Evolutionary conservation across 2,888 invertebrate species (phyloP), one percentile per base, ranked within the genome.

Genomic region (Hipparchia sbordonii): DNA sequence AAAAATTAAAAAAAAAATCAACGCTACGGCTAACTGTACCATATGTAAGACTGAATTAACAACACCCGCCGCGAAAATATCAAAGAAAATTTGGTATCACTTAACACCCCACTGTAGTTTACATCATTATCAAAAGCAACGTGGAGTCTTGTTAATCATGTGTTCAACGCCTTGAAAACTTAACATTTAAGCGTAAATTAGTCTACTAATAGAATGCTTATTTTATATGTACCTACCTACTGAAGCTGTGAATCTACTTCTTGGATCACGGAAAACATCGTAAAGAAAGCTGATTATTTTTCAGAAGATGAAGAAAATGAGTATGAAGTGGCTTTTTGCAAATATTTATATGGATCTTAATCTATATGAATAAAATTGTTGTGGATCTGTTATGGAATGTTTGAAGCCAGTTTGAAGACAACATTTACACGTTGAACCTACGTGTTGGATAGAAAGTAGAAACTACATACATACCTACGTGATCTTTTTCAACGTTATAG

Each of bases 61-160:
- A 39, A 39, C 39, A 39, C 3, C 39, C 10, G 33, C 46, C 33
- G 7, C 51, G 6, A 59, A 67, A 48, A 67, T 67, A 67, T 51
- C 7, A 68, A 68, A 59, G 60, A 60, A 68, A 68, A 51, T 33
- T 12, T 8, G 0, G 8, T 10, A 48, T 46, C 68, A 48, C 68
- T 59, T 60, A 48, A 59, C 67, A 59, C 45, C 33, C 23, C 59
- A 60, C 68, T 12, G 48, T 48, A 57, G 45, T 81, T 77, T 78
- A 79, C 81, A 80, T 79, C 77, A 78, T 77, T 75, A 72, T 67
- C 68, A 68, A 61, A 56, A 63, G 56, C 48, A 33, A n/a, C 45
- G 61, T 57, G 23, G 51, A 61, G 39, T 67, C 67, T 67, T 48
- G 67, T 62, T 67, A 72, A 48, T 62, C 71, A 75, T 75, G 70